Base-by-base conservation (phyloP, 2,888 invertebrate genomes). In the Xestia c-nigrum region DNA sequence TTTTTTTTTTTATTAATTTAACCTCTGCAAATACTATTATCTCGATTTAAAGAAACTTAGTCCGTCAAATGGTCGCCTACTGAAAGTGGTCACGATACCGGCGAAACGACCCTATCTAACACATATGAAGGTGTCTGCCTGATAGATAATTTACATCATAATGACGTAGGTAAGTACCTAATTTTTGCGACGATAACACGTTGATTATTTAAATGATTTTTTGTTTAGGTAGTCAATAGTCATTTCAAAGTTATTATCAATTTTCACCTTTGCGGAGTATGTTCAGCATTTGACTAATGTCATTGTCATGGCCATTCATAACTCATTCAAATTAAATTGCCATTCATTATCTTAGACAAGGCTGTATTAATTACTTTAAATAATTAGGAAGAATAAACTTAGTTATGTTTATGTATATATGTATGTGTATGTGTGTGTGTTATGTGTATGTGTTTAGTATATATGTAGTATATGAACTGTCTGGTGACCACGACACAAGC, bases 161-260 rank as follows among this genome's bases (percentile, higher is more conserved):
- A 61, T 87, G 87, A 80, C 72, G 80, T 82, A n/a, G n/a, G n/a
- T n/a, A n/a, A n/a, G n/a, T n/a, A 82, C 74, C 74, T 82, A 59
- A 82, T 71, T n/a, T 40, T 38, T 68, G 38, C 19, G n/a, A 40
- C 10, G 21, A 38, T 59, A 31, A 40, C 14, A 63, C 2, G 43
- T 55, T 6, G 31, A 66, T 66, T 59, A 59, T 52, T 55, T 55
- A 16, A 19, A 69, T 4, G 31, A 50, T n/a, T 46, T 67, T 57
- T 40, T 21, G 5, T 40, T 14, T 63, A 40, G 1, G 31, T 31
- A 31, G 31, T 31, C n/a, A n/a, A n/a, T n/a, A n/a, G 5, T 0
- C 38, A 76, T 14, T 79, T 72, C 47, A 71, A 84, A 74, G 61
- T 52, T 80, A 38, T 43, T 63, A 31, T n/a, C 5, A n/a, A 64